Conservation (phyloP, 2,113 vertebrate species). For the Corvus hawaiiensis region DNA sequence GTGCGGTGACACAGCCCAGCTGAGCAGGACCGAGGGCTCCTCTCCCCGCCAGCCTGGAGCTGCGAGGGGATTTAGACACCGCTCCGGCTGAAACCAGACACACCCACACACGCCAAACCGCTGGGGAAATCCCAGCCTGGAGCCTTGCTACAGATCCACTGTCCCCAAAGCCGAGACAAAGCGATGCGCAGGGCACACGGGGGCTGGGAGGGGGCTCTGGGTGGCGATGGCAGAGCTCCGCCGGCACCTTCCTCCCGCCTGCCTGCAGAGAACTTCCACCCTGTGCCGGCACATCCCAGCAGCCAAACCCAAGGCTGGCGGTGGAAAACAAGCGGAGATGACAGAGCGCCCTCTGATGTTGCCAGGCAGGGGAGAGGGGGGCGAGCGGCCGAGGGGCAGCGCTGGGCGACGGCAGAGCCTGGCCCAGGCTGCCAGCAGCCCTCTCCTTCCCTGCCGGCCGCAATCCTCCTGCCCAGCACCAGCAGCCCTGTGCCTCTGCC, state of each 20-base stretch:
- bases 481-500: fast-evolving
- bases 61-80: background rate
- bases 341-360: conserved; percentile 30
- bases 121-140: background rate
- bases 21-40: fast-evolving
- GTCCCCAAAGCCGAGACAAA: background rate
- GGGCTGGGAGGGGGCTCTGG: background rate
- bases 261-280: background rate
- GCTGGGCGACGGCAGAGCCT: background rate
- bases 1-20: background rate
- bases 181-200: fast-evolving
- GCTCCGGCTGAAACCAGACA: background rate
- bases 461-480: fast-evolving
- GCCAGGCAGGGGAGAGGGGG: background rate
- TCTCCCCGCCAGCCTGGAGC: background rate
- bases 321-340: background rate
- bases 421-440: background rate
- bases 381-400: background rate
- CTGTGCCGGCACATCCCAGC: background rate
- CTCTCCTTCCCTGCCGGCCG: background rate
- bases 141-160: fast-evolving
- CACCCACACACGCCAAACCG: background rate
- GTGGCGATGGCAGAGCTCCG: background rate
- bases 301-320: fast-evolving
- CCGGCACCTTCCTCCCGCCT: background rate